Conservation (phyloP, 1,140 invertebrate species). For the Physella acuta region DNA sequence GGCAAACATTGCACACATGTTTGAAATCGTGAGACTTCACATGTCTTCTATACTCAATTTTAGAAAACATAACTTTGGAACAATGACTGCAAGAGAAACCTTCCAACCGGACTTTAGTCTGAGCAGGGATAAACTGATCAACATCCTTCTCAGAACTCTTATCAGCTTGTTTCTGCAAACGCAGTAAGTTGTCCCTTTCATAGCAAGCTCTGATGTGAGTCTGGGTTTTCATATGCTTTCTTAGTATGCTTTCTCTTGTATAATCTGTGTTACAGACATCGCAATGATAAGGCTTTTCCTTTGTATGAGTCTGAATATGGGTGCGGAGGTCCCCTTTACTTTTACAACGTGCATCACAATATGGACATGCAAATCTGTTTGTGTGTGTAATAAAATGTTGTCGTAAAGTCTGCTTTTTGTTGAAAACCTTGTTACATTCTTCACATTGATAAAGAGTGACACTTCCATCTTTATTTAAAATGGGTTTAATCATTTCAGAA, state of each 20-base stretch:
- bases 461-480: slow-evolving; percentile 18
- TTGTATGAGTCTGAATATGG: slow-evolving; percentile 26
- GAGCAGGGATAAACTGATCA: slow-evolving; percentile 11
- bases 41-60: slow-evolving; percentile 8
- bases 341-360: slow-evolving; percentile 22
- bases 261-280: slow-evolving; percentile 25
- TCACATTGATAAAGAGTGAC: slow-evolving; percentile 20
- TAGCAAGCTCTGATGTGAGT: slow-evolving; percentile 9
- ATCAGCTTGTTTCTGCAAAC: neutral
- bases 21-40: slow-evolving; percentile 9
- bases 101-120: slow-evolving; percentile 17
- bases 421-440: slow-evolving; percentile 18
- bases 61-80: slow-evolving; percentile 3
- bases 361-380: slow-evolving; percentile 23
- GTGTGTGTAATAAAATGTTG: slow-evolving; percentile 28
- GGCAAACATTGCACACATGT: slow-evolving; percentile 10
- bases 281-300: slow-evolving; percentile 25
- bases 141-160: neutral
- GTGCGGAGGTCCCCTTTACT: slow-evolving; percentile 23
- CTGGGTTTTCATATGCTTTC: slow-evolving; percentile 22
- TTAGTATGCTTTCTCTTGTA: slow-evolving; percentile 23
- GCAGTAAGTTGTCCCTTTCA: slow-evolving; percentile 5
- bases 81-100: slow-evolving; percentile 14
- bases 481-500: slow-evolving; percentile 9
- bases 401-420: slow-evolving; percentile 23